Evolutionary conservation across 2,113 vertebrate genomes (phyloP).

Genomic region (Crotalus tigris): DNA sequence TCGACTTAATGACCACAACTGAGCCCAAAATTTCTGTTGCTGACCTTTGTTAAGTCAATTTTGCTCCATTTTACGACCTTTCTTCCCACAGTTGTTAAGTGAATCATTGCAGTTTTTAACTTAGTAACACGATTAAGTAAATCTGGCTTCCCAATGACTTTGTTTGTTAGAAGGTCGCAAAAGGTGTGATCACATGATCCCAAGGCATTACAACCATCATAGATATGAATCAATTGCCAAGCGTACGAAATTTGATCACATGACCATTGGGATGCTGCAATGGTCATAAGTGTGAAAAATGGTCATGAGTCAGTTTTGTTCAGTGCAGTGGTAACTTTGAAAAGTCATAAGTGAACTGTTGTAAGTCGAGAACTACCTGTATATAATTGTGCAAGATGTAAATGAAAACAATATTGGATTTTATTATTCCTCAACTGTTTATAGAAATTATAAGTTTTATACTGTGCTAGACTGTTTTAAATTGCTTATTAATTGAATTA

Average conservation of each 20-base stretch:
- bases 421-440: background rate
- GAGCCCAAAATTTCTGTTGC: background rate
- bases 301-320: background rate
- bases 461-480: background rate
- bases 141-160: background rate
- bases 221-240: background rate
- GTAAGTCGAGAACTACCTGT: background rate
- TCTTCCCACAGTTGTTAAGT: background rate
- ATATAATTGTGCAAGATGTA: background rate
- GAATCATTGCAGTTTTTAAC: background rate
- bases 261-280: background rate
- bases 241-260: background rate
- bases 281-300: background rate
- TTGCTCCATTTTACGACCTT: background rate
- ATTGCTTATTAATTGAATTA: background rate
- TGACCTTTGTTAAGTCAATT: background rate
- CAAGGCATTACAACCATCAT: background rate
- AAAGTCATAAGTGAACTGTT: background rate
- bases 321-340: background rate
- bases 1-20: background rate
- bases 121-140: background rate
- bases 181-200: background rate
- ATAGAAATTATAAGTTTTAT: background rate
- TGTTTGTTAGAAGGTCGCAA: background rate
- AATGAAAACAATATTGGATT: background rate